Percentiles rank a stretch among this genome's conserved stretches.
Evolutionary conservation across 2,797 vertebrate genomes (phyloP).

Genomic region (Rhinoraja longicauda): DNA sequence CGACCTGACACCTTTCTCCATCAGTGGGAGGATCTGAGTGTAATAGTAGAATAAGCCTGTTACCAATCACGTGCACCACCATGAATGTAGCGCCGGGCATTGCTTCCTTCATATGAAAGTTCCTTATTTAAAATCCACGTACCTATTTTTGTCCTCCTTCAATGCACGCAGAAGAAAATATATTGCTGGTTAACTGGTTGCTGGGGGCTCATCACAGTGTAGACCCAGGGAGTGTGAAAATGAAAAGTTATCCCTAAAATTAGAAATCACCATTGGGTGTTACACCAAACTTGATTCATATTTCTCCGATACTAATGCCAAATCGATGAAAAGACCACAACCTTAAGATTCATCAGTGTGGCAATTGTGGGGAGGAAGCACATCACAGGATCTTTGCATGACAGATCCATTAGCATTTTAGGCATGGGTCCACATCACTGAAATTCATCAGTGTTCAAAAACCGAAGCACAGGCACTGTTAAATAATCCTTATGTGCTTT

Average conservation of each 20-base stretch:
- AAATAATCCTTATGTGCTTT: too few relatives aligned
- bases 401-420: too few relatives aligned
- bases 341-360: too few relatives aligned
- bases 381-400: too few relatives aligned
- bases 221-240: neutral
- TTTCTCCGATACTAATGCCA: neutral
- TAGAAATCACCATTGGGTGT: neutral
- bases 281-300: neutral
- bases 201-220: too few relatives aligned
- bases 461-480: too few relatives aligned
- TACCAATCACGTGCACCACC: neutral
- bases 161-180: neutral
- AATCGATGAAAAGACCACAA: neutral
- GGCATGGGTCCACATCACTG: too few relatives aligned
- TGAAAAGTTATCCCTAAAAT: neutral
- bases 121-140: too few relatives aligned
- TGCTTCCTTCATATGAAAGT: neutral
- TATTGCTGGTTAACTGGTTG: neutral
- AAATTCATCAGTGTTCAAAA: too few relatives aligned
- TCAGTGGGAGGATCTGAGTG: neutral
- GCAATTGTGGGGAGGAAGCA: too few relatives aligned
- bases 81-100: neutral
- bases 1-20: neutral
- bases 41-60: neutral
- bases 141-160: neutral